These are phyloP conservation scores for Onychomys arenicola DNA, from an alignment of 2,797 vertebrate genomes.

Conservation along the genomic window DNA sequence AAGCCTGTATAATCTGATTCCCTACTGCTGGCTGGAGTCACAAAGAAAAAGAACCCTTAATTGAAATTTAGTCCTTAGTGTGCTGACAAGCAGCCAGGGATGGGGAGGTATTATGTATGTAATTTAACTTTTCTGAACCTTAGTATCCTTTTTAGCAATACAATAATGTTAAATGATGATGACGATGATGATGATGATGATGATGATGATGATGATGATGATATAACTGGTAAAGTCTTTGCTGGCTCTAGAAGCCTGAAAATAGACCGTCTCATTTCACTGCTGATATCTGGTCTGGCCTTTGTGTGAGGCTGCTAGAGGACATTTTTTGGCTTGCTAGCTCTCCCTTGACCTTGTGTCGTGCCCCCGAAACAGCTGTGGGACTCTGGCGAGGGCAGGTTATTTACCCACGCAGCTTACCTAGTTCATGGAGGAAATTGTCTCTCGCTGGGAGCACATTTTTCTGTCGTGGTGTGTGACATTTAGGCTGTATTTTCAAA, in stretches of 20 bases:
- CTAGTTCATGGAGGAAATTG: fast-evolving
- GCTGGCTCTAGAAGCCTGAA: neutral
- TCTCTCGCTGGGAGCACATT: neutral
- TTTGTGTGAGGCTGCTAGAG: neutral
- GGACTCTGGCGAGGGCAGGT: neutral
- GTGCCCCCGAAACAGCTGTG: no score
- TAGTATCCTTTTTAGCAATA: neutral
- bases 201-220: neutral
- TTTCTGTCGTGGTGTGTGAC: neutral
- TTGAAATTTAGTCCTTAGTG: neutral
- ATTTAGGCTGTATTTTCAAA: slow-evolving; percentile 15
- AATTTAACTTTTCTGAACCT: neutral
- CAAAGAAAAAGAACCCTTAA: neutral
- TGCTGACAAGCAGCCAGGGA: neutral
- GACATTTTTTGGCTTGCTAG: neutral
- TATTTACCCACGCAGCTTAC: neutral
- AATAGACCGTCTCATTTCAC: neutral
- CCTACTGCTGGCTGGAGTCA: neutral
- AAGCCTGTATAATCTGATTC: neutral
- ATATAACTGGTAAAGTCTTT: neutral
- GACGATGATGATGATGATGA: neutral
- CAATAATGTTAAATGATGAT: neutral
- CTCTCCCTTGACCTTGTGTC: neutral
- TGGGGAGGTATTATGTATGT: neutral
- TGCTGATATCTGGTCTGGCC: neutral